Percentiles rank a stretch among this genome's conserved stretches.
These are phyloP conservation scores for Gadus chalcogrammus DNA, from an alignment of 2,113 vertebrate species.

Conservation along the genomic window DNA sequence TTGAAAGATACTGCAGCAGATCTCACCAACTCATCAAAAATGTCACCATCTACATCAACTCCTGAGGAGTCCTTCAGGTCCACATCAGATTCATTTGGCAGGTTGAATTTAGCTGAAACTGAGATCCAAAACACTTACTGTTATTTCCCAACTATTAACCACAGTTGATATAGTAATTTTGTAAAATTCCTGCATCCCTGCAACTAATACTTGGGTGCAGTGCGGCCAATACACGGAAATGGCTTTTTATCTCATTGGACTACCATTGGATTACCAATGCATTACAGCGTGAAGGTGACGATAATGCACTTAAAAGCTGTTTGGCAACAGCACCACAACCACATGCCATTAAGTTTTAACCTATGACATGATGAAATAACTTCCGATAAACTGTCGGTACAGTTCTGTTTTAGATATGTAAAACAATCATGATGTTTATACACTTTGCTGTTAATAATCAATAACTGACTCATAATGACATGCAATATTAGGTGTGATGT, in stretches of 20 bases:
- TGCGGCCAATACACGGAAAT: constrained; percentile 1
- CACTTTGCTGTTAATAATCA: not conserved
- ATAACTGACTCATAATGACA: not conserved
- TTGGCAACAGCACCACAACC: too few species aligned
- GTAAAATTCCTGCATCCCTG: not conserved
- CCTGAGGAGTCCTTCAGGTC: constrained; percentile 17
- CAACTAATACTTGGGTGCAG: not conserved
- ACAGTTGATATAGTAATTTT: not conserved
- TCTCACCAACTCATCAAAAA: constrained; percentile 23
- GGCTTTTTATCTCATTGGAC: not conserved
- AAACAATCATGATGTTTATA: too few species aligned
- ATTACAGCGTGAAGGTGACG: too few species aligned
- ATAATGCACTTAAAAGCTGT: too few species aligned
- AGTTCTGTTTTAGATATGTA: too few species aligned
- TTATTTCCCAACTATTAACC: not conserved
- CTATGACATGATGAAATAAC: too few species aligned
- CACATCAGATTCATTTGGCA: constrained; percentile 15
- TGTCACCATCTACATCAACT: constrained; percentile 19
- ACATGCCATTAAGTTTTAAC: too few species aligned
- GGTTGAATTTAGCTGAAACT: constrained; percentile 14
- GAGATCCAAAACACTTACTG: constrained; percentile 14
- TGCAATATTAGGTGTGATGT: constrained; percentile 10
- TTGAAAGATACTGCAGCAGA: constrained; percentile 22
- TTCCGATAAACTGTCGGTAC: too few species aligned
- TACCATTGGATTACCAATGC: too few species aligned